These are phyloP conservation scores for Hylia prasina DNA, from an alignment of 2,113 vertebrate species.

Conservation along the genomic window DNA sequence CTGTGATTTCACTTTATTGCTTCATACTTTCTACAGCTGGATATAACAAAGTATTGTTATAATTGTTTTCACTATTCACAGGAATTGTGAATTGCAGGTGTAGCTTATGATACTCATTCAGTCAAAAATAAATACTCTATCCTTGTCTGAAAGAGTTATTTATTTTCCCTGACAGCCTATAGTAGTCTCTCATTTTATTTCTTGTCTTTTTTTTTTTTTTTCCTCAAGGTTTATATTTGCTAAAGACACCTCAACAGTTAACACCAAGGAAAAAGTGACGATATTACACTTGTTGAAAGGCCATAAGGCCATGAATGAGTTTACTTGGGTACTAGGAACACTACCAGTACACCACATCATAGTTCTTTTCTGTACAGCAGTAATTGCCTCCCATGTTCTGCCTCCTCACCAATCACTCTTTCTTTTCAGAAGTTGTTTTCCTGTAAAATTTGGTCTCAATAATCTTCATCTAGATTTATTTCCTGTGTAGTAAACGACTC, in stretches of 20 bases:
- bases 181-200: neutral
- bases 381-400: fast-evolving
- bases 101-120: neutral
- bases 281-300: neutral
- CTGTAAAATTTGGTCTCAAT: neutral
- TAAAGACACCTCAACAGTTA: neutral
- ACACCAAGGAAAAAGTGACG: neutral
- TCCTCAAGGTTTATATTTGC: neutral
- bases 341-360: neutral
- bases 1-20: neutral
- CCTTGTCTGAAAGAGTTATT: neutral
- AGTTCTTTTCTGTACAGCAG: neutral
- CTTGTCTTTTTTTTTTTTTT: neutral
- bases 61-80: neutral
- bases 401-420: neutral
- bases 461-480: neutral
- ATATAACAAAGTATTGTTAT: neutral
- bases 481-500: neutral
- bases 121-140: neutral
- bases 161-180: neutral
- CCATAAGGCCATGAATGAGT: neutral
- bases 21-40: neutral
- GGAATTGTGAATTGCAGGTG: neutral
- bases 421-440: neutral
- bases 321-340: neutral